Percentiles rank a stretch among this genome's conserved stretches.
Conservation (phyloP, 2,113 vertebrate genomes). For the Felis chaus region DNA sequence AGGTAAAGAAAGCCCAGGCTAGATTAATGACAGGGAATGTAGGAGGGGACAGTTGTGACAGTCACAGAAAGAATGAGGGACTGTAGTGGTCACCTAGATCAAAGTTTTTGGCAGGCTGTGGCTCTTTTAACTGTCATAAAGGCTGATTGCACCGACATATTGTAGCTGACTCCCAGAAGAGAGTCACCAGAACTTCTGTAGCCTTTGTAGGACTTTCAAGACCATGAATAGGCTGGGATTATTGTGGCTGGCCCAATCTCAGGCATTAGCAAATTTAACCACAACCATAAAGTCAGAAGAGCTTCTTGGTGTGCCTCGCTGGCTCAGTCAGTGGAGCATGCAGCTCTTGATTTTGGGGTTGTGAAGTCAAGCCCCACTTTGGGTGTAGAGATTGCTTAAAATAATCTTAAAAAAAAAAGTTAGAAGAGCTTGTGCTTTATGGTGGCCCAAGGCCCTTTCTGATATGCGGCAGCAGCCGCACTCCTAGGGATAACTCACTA, state of each 20-base stretch:
- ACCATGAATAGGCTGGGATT: background rate
- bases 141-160: background rate
- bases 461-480: background rate
- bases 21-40: background rate
- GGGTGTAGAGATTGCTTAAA: no score
- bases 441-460: background rate
- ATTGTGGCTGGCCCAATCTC: background rate
- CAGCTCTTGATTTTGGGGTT: no score
- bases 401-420: no score
- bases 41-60: background rate
- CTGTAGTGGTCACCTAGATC: background rate
- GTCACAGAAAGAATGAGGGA: background rate
- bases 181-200: background rate
- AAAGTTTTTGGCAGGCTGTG: background rate
- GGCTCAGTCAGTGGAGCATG: no score
- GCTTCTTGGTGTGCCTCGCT: background rate
- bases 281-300: background rate
- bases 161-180: background rate
- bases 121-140: background rate
- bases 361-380: no score
- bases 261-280: background rate
- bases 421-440: background rate
- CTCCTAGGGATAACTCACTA: background rate
- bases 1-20: background rate
- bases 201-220: background rate